A percentile compares a stretch with the other conserved stretches of the same genome.
phyloP scores from a whole-genome alignment of 2,797 vertebrate species.

The Gorsachius magnificus region DNA sequence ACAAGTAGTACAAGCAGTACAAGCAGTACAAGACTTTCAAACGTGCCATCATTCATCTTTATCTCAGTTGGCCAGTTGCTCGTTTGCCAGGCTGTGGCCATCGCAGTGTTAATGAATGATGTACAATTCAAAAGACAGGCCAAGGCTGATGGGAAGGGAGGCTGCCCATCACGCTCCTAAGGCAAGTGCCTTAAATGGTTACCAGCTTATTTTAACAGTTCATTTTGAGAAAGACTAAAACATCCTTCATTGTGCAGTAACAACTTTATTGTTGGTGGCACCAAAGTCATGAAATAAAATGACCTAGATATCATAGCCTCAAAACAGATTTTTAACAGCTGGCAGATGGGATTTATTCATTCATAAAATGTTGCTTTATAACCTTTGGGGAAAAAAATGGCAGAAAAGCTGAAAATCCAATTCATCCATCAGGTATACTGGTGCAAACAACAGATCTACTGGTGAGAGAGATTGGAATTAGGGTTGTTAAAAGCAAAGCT shows the following conservation, averaged over 20 bases:
- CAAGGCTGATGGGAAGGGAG: not conserved
- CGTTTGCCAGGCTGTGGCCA: not conserved
- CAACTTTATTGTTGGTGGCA: not conserved
- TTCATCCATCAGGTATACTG: not conserved
- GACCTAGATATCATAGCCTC: not conserved
- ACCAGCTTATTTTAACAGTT: not conserved
- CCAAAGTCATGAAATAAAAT: not conserved
- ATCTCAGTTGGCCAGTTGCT: not conserved
- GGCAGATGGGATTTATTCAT: not conserved
- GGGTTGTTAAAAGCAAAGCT: not conserved
- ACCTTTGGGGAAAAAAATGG: not conserved
- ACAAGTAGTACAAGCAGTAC: rapidly evolving
- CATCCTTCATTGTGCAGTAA: not conserved
- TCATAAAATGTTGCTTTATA: not conserved
- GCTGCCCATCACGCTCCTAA: not conserved
- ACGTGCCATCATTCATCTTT: rapidly evolving
- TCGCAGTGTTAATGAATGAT: not conserved
- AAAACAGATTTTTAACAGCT: not conserved
- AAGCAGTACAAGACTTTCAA: not conserved
- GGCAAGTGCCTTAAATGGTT: not conserved
- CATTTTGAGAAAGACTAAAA: not conserved
- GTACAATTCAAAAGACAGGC: not conserved
- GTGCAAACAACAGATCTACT: not conserved
- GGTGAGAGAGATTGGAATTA: not conserved
- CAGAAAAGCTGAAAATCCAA: not conserved